Percentiles rank a stretch among this genome's conserved stretches.
Conservation (phyloP, 2,797 vertebrate species). For the Urocyon cinereoargenteus region DNA sequence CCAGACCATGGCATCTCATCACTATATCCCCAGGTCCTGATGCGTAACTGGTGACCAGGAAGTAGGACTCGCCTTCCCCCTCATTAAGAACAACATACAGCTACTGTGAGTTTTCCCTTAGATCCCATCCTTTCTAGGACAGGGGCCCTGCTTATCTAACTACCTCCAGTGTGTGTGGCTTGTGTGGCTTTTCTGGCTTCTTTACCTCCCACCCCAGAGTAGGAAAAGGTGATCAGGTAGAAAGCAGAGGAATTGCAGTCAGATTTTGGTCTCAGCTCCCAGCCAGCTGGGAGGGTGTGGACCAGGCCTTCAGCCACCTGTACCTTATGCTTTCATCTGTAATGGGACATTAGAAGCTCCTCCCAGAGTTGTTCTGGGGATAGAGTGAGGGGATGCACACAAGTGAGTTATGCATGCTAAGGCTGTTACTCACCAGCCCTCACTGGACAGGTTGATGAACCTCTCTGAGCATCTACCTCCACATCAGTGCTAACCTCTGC, state of each 20-base stretch:
- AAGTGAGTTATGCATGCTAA: not conserved
- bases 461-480: not conserved
- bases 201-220: rapidly evolving
- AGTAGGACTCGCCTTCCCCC: not conserved
- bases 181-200: not conserved
- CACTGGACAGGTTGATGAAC: not conserved
- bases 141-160: not conserved
- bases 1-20: rapidly evolving
- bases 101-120: not conserved
- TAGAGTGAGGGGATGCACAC: not conserved
- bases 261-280: not conserved
- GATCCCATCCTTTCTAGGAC: not conserved
- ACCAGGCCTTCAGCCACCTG: rapidly evolving
- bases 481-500: not conserved
- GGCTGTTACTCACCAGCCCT: not conserved
- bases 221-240: too few species aligned
- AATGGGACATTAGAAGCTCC: too few species aligned
- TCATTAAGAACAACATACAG: not conserved
- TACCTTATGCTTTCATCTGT: not conserved
- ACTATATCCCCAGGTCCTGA: not conserved
- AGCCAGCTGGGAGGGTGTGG: not conserved
- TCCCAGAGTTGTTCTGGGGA: not conserved
- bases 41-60: not conserved
- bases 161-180: not conserved
- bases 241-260: not conserved